Evolutionary conservation across 2,888 invertebrate genomes (phyloP).

Genomic region (Linnaemya vulpina): DNA sequence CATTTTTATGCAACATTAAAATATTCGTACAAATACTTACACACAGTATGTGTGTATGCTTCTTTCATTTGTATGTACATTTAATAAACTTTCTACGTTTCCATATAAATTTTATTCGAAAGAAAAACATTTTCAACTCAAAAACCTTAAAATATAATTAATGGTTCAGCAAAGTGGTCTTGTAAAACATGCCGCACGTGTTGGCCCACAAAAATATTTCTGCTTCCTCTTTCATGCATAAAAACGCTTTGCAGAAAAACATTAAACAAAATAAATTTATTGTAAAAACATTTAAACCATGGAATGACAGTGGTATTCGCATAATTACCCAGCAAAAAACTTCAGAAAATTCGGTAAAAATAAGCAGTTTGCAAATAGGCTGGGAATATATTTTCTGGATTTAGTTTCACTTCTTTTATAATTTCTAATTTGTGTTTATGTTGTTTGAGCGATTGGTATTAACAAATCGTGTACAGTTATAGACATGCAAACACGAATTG

Average conservation of each 20-base stretch:
- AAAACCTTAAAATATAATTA: slow-evolving; percentile 67
- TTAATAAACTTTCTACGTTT: slow-evolving; percentile 12
- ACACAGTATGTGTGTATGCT: neutral
- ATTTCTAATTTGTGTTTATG: no score
- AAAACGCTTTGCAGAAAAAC: neutral
- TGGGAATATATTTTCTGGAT: no score
- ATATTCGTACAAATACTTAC: neutral
- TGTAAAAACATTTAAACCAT: neutral
- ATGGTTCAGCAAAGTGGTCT: slow-evolving; percentile 65
- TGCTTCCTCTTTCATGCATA: slow-evolving; percentile 1
- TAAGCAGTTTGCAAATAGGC: no score
- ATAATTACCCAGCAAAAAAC: neutral
- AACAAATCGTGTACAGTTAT: no score
- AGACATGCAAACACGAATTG: no score
- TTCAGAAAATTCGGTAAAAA: no score
- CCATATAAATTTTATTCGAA: slow-evolving; percentile 38
- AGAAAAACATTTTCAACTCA: slow-evolving; percentile 51
- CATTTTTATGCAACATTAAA: neutral
- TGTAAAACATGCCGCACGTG: slow-evolving; percentile 66
- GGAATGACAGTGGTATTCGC: neutral
- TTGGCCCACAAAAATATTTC: slow-evolving; percentile 47
- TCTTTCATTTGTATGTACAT: neutral
- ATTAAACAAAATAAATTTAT: neutral
- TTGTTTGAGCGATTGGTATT: no score
- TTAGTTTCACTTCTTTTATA: no score